Conservation (phyloP, 2,113 vertebrate species). For the Pituophis catenifer region DNA sequence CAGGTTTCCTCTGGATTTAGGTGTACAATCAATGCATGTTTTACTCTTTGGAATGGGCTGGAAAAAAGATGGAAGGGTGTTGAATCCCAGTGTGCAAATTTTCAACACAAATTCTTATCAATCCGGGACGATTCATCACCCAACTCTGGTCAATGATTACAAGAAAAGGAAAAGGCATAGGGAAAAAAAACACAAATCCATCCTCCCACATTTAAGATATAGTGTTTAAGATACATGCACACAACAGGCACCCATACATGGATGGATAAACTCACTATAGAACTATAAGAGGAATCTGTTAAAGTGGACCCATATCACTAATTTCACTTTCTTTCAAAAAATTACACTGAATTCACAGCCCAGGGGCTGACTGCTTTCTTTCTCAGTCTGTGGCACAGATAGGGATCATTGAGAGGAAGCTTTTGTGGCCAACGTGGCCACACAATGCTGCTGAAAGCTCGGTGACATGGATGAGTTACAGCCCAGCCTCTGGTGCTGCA, state of each 20-base stretch:
- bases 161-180: conserved; percentile 19
- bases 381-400: conserved; percentile 56
- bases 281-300: conserved; percentile 59
- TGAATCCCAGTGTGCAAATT: conserved; percentile 55
- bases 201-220: conserved; percentile 62
- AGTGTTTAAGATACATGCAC: conserved; percentile 68
- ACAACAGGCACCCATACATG: neutral
- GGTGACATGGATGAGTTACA: conserved; percentile 89
- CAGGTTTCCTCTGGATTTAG: neutral
- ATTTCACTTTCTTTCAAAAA: conserved; percentile 47
- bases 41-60: conserved; percentile 37
- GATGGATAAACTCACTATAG: conserved; percentile 66
- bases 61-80: conserved; percentile 41
- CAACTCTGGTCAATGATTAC: conserved; percentile 65
- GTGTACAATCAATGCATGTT: conserved; percentile 34
- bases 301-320: conserved; percentile 48
- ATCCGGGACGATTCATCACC: conserved; percentile 53
- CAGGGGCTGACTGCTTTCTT: conserved; percentile 44
- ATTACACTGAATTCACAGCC: conserved; percentile 61
- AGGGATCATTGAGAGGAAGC: conserved; percentile 93
- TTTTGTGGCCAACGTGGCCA: conserved; percentile 91
- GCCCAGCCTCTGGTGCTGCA: conserved; percentile 92
- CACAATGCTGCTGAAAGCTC: conserved; percentile 98
- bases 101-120: conserved; percentile 45
- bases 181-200: conserved; percentile 8